Base-by-base conservation (phyloP, 53 echinoderm and acorn worm genomes). In the Echinarachnius parma region DNA sequence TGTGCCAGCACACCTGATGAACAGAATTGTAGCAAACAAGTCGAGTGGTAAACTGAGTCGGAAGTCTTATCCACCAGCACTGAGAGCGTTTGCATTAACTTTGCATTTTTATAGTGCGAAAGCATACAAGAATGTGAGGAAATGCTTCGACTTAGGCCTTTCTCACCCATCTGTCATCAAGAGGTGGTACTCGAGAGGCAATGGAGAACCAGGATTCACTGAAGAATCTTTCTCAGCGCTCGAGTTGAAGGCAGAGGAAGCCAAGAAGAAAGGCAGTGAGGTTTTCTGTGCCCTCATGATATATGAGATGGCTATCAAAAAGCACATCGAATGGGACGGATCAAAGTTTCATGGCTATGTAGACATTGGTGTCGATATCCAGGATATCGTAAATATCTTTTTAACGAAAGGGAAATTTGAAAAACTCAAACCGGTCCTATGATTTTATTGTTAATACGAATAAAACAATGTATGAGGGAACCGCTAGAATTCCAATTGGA, bases 271-370 rank as follows among this genome's bases (percentile, higher is more conserved):
- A 15, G 83, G 77, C 0, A 31, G 55, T 4, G 57, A 70, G 25
- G 31, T 78, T 4, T 24, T 87, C 1, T 77, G 87, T 56, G 44
- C 72, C 5, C 46, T 87, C 13, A 87, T 87, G 87, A 8, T 87
- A 4, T 81, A 82, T 72, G 87, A 86, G 21, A 87, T 87, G 82
- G 70, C 87, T 1, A 81, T 87, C 9, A 77, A 42, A 15, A 69
- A 87, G 47, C 78, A 82, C 28, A 29, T 87, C 28, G 54, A 63
- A 16, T 82, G 70, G 71, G 69, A 62, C 42, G 77, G 82, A 13
- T 16, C 47, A 7, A 77, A 55, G 44, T 54, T 49, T 16, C 53
- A 69, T 21, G 86, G 77, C 1, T 67, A 81, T 53, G 81, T 81
- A 2, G 81, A 77, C 54, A 39, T 81, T n/a, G 86, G 77, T n/a